phyloP scores from a whole-genome alignment of 2,888 invertebrate genomes.

The Eupithecia subumbrata region DNA sequence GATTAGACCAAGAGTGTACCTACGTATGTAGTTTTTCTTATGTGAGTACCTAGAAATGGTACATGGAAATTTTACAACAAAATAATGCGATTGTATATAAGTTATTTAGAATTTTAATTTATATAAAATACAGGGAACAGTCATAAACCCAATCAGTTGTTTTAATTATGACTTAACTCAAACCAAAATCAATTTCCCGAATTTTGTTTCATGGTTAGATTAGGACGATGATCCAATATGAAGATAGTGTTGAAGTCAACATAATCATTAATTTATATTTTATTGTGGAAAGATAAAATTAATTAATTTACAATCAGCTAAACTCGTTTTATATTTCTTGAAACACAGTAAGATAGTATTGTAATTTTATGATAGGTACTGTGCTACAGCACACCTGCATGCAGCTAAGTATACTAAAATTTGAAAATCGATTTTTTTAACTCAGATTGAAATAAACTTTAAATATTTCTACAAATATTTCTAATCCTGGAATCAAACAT shows the following conservation, averaged over 20 bases:
- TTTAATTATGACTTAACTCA: neutral
- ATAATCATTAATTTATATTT: neutral
- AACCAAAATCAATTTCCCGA: neutral
- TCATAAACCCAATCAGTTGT: conserved; percentile 1
- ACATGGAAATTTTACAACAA: neutral
- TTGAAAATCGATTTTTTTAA: too few species aligned
- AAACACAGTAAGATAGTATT: neutral
- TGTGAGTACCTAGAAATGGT: neutral
- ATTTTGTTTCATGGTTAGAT: neutral
- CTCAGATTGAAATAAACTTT: too few species aligned
- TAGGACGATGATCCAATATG: neutral
- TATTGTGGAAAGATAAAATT: neutral
- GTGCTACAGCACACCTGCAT: neutral
- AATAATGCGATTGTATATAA: conserved; percentile 12
- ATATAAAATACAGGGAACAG: conserved; percentile 9
- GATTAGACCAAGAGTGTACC: neutral
- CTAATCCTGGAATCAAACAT: too few species aligned
- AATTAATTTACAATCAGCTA: neutral
- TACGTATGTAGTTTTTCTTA: neutral
- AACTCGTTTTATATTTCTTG: neutral
- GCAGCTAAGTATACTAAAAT: too few species aligned
- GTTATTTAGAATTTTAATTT: conserved; percentile 9
- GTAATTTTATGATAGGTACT: neutral
- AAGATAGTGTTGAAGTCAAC: neutral
- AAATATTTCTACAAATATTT: too few species aligned